These are phyloP conservation scores for Rotaria socialis DNA, from an alignment of 2,888 invertebrate genomes.

Conservation along the genomic window DNA sequence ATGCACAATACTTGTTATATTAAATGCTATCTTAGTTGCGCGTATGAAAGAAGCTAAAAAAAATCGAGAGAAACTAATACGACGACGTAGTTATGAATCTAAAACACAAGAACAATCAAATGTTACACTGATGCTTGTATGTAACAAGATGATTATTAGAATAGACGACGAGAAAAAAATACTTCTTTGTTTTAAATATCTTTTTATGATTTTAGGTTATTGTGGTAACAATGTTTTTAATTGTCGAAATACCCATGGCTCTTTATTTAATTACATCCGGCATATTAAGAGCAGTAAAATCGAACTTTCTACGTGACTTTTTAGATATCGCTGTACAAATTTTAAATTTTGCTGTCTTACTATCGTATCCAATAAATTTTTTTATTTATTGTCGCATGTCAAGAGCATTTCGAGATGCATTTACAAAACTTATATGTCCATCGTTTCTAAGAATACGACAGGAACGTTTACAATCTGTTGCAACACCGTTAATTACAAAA, in stretches of 20 bases:
- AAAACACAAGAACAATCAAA: slow-evolving; percentile 22
- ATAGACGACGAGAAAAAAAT: neutral
- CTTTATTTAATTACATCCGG: slow-evolving; percentile 51
- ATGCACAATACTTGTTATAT: slow-evolving; percentile 77
- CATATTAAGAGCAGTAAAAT: too few species aligned
- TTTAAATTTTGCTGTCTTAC: slow-evolving; percentile 83
- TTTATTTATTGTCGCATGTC: slow-evolving; percentile 95
- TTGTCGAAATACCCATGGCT: slow-evolving; percentile 61
- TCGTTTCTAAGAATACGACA: slow-evolving; percentile 17
- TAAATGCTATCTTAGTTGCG: slow-evolving; percentile 78
- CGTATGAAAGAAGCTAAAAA: slow-evolving; percentile 79
- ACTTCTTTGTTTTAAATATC: neutral
- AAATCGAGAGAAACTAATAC: slow-evolving; percentile 72
- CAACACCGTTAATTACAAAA: neutral
- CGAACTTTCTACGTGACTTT: slow-evolving; percentile 62
- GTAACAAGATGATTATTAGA: neutral
- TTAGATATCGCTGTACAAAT: slow-evolving; percentile 74
- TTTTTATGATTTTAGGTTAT: slow-evolving; percentile 57
- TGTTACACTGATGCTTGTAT: slow-evolving; percentile 24
- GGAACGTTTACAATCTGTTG: neutral
- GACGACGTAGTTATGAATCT: neutral
- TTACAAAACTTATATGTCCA: slow-evolving; percentile 71
- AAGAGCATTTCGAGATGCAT: slow-evolving; percentile 86
- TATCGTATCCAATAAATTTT: slow-evolving; percentile 86
- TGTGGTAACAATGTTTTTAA: slow-evolving; percentile 61